Evolutionary conservation across 2,888 invertebrate species (phyloP), one percentile per base, ranked within the genome.

Genomic region (Hydriomena furcata): DNA sequence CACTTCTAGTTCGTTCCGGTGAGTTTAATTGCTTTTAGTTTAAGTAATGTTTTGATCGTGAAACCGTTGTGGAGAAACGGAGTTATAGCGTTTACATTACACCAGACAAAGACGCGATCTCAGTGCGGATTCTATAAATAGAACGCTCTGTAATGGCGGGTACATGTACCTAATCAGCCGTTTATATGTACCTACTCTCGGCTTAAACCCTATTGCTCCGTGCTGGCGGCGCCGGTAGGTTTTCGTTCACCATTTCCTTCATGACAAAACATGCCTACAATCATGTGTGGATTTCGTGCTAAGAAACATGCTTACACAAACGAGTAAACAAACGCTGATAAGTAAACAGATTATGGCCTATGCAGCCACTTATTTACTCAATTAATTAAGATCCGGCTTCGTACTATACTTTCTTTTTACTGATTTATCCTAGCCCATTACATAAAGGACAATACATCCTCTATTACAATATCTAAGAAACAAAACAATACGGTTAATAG

Each of bases 81-180:
- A 66, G 78, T 79, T 73, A 79, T 80, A 80, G 73, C 76, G 77
- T 82, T 84, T 82, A 82, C 78, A 84, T 81, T 85, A 82, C 72
- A 76, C 72, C 80, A 84, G 81, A 88, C 87, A 86, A 86, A 87
- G 89, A 82, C 82, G 82, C 84, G 89, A 85, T 90, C 88, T 88
- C 78, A 80, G 83, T 80, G 76, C 78, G 72, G 76, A 81, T 76
- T 86, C 89, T 90, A 89, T 73, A 86, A 86, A 90, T 90, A 90
- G 83, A 78, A 67, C 65, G 63, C 63, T 65, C 73, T 69, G 83
- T 83, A 81, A 84, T 84, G 84, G 82, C 76, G 77, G 79, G 40
- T 47, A 35, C 10, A 40, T 30, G 25, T 32, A 46, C 38, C 82
- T 90, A 88, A 86, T 87, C 84, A 84, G 78, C 76, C 79, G 80